Conservation (phyloP, 92 coral and sea anemone genomes). For the Paramuricea clavata region DNA sequence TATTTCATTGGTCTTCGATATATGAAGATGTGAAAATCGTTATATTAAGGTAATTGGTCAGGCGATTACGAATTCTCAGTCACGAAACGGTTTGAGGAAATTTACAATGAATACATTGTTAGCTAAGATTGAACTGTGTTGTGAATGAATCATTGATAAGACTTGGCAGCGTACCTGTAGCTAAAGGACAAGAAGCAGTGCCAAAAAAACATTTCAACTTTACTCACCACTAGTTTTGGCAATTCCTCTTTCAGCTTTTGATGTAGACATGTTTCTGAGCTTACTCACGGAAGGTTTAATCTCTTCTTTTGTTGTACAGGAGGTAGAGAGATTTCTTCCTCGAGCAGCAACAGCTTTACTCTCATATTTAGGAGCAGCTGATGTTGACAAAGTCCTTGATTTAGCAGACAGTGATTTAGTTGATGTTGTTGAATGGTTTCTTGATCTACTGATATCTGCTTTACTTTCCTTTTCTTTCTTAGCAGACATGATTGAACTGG, state of each 20-base stretch:
- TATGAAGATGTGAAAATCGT: too few relatives aligned
- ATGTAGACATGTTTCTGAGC: not conserved
- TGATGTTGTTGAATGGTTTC: conserved; percentile 2
- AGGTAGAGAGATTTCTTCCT: not conserved
- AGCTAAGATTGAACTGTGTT: not conserved
- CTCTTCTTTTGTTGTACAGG: conserved; percentile 20
- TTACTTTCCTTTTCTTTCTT: conserved; percentile 24
- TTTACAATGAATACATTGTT: too few relatives aligned
- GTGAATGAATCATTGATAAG: not conserved
- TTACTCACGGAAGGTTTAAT: not conserved
- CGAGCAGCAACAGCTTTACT: not conserved
- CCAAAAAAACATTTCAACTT: too few relatives aligned
- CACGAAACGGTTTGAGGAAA: too few relatives aligned
- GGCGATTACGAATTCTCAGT: too few relatives aligned
- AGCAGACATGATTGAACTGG: not conserved
- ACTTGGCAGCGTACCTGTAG: too few relatives aligned
- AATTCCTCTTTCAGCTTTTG: conserved; percentile 6
- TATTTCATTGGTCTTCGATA: too few relatives aligned
- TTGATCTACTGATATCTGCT: conserved; percentile 14
- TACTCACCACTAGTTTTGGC: conserved; percentile 3
- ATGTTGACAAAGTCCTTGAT: not conserved
- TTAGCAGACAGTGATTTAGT: not conserved
- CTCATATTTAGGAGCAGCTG: not conserved
- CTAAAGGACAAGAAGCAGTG: too few relatives aligned
- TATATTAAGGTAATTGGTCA: too few relatives aligned